Percentiles rank a stretch among this genome's conserved stretches.
Evolutionary conservation across 2,113 vertebrate species (phyloP).

Genomic region (Microcebus murinus): DNA sequence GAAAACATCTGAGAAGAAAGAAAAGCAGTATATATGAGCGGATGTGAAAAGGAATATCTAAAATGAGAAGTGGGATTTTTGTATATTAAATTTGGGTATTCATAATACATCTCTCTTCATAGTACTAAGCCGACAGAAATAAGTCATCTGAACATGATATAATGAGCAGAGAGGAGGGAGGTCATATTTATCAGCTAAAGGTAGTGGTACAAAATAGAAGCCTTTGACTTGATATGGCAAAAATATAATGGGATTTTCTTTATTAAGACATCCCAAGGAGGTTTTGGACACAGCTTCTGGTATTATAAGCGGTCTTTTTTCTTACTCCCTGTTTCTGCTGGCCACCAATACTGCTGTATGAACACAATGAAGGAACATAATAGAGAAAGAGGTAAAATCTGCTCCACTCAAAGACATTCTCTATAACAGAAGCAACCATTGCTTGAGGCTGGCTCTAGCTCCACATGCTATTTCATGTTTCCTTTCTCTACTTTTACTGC

Average conservation of each 20-base stretch:
- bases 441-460: background rate
- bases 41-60: background rate
- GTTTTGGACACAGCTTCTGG: background rate
- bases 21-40: background rate
- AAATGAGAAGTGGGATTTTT: background rate
- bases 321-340: background rate
- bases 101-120: background rate
- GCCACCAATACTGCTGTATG: background rate
- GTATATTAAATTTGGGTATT: background rate
- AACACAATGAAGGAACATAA: background rate
- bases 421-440: too few relatives aligned
- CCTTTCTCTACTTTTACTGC: background rate
- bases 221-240: background rate
- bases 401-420: too few relatives aligned
- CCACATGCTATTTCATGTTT: background rate
- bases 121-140: background rate
- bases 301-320: background rate
- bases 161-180: background rate
- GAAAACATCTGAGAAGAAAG: background rate
- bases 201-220: background rate
- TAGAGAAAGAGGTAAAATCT: rapidly evolving
- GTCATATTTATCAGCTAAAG: background rate
- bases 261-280: background rate
- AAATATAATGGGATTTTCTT: background rate
- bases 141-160: background rate